These are phyloP conservation scores for Podilymbus podiceps DNA, from an alignment of 2,113 vertebrate genomes.

Conservation along the genomic window DNA sequence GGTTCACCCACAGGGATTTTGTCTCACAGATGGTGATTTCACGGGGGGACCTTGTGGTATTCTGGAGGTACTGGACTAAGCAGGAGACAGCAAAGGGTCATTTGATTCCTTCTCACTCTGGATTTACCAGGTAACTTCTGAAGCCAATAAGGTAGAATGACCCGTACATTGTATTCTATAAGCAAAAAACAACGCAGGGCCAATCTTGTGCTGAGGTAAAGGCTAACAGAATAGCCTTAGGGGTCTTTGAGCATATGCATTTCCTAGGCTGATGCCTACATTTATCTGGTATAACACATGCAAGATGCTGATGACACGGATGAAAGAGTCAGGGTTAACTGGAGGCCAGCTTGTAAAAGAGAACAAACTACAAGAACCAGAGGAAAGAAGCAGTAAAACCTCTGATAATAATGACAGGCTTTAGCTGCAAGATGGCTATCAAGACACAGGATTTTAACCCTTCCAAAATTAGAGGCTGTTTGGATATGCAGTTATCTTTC, in stretches of 20 bases:
- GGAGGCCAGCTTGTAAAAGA: not conserved
- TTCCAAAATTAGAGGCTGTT: conserved; percentile 10
- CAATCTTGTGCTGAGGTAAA: not conserved
- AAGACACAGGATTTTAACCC: not conserved
- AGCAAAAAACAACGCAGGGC: not conserved
- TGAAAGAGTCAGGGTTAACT: conserved; percentile 29
- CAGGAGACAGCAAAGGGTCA: not conserved
- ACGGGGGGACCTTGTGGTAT: not conserved
- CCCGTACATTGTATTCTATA: not conserved
- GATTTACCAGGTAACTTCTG: not conserved
- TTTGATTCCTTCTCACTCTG: not conserved
- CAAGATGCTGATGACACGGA: conserved; percentile 30
- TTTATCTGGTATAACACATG: conserved; percentile 4
- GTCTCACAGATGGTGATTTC: not conserved
- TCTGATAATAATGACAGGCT: not conserved
- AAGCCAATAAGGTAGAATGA: not conserved
- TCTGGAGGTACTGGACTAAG: not conserved
- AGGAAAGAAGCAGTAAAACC: conserved; percentile 42
- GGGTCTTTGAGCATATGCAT: not conserved
- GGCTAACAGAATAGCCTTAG: not conserved
- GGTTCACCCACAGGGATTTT: not conserved
- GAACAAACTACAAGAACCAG: not conserved
- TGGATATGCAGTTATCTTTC: conserved; percentile 11
- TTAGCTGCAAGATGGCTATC: not conserved
- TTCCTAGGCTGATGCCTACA: not conserved